Conservation (phyloP, 1,140 invertebrate species). For the Sinonovacula constricta region DNA sequence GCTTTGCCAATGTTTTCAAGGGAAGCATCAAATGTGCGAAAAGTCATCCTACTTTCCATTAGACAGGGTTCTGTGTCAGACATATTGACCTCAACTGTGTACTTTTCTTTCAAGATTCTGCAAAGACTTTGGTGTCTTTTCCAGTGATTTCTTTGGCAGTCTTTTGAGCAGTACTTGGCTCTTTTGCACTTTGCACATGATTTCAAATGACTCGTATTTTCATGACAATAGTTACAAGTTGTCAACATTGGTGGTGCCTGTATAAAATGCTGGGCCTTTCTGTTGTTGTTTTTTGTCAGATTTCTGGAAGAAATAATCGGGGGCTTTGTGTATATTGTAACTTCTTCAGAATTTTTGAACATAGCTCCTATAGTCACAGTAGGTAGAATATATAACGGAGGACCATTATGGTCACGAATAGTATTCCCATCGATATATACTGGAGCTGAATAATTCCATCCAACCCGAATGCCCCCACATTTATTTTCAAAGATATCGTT, state of each 20-base stretch:
- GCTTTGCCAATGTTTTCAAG: not conserved
- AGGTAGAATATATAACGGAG: not conserved
- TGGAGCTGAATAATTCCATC: conserved; percentile 33
- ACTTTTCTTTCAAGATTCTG: conserved; percentile 7
- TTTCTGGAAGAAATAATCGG: not conserved
- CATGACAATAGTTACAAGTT: conserved; percentile 26
- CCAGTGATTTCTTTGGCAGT: conserved; percentile 38
- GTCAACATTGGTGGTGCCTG: not conserved
- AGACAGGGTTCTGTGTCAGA: not conserved
- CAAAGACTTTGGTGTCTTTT: conserved; percentile 38
- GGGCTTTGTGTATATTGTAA: not conserved
- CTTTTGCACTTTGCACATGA: conserved; percentile 26
- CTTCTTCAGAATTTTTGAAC: not conserved
- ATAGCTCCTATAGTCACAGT: not conserved
- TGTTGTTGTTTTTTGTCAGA: conserved; percentile 1
- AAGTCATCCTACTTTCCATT: not conserved
- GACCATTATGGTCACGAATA: conserved; percentile 34
- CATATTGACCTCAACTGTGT: conserved; percentile 9
- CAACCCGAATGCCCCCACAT: conserved; percentile 45
- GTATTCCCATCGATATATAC: conserved; percentile 38
- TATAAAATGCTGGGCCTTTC: conserved; percentile 6
- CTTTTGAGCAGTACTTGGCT: conserved; percentile 43
- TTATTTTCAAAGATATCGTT: conserved; percentile 52
- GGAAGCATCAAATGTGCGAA: not conserved
- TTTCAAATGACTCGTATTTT: not conserved